Evolutionary conservation across 2,888 invertebrate genomes (phyloP), one percentile per base, ranked within the genome.

Genomic region (Stegophylla sp.): DNA sequence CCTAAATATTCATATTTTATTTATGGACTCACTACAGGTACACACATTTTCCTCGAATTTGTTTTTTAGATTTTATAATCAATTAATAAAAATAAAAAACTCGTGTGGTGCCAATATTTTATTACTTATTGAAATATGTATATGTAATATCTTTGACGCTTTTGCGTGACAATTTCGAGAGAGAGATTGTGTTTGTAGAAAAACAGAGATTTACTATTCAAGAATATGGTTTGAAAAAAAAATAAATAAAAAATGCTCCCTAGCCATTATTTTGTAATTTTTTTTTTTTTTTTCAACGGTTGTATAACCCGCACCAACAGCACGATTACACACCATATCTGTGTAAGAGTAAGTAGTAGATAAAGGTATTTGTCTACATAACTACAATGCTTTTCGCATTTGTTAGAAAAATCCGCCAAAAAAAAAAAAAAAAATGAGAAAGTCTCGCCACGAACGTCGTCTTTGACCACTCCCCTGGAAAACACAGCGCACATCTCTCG

Each of bases 401-500:
- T 74, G 61, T 61, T 2, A 61, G 72, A 72, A 59, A 59, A 26
- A 72, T 15, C 53, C 20, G 17, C 20, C 43, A 43, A 51, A 34
- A 20, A 34, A 3, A 34, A 77, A 77, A 67, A 77, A 20, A 34
- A 3, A 34, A 77, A 77, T 56, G 67, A 67, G 76, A 77, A 77
- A 77, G 76, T 77, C 56, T 64, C 17, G 45, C 67, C 48, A 28
- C 17, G 56, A 7, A 45, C 61, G 26, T 59, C 61, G 26, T 59
- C 73, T 73, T 59, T 43, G 20, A 77, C 76, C 76, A 77, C 67
- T 77, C 76, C 76, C 45, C 76, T 10, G 3, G 17, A 48, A 2
- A n/a, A n/a, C n/a, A n/a, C n/a, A n/a, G 9, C 7, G 4, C 28
- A 23, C 51, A 56, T 53, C 20, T 53, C 48, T 66, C 28, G 15